Base-by-base conservation (phyloP, 2,888 invertebrate genomes). In the Lymantria dispar region DNA sequence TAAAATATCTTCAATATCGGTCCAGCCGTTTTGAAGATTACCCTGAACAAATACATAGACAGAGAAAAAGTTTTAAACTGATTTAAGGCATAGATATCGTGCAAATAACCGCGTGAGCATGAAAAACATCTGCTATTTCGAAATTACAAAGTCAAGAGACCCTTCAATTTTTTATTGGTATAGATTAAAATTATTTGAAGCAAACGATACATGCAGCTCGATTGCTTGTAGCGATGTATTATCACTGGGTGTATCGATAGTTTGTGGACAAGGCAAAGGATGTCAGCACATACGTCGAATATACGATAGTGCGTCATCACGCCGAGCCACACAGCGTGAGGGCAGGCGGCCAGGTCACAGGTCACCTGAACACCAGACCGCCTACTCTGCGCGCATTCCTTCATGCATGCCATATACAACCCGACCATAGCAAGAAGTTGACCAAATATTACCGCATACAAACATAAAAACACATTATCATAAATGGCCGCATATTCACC, bases 301-400 rank as follows among this genome's bases (percentile, higher is more conserved):
- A 52, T 48, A 50, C 45, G 66, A 78, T 76, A 74, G 75, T 83
- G 80, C 81, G 74, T 68, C 77, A 82, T 83, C 78, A 76, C 55
- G 49, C 44, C 51, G 43, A 56, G 60, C 62, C 56, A 60, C 60
- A 57, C 56, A 52, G 64, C 52, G 56, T 48, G 63, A 68, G 74
- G 72, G 71, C 69, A 70, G 68, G 78, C 52, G 45, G 48, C 38
- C 66, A 69, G 84, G 87, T 87, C 87, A 82, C 72, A 79, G 88
- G 87, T 86, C 86, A 74, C 64, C 68, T 71, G 76, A 73, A 69
- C 79, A 74, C 63, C 76, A 74, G 82, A 75, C 83, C 83, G 80
- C 85, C 81, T 80, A 77, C 84, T 75, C 78, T 66, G 75, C 72
- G 70, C 68, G 73, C 76, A 83, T 80, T 76, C 81, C 78, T 64